Evolutionary conservation across 2,888 invertebrate genomes (phyloP).

Genomic region (Amphipoea lucens): DNA sequence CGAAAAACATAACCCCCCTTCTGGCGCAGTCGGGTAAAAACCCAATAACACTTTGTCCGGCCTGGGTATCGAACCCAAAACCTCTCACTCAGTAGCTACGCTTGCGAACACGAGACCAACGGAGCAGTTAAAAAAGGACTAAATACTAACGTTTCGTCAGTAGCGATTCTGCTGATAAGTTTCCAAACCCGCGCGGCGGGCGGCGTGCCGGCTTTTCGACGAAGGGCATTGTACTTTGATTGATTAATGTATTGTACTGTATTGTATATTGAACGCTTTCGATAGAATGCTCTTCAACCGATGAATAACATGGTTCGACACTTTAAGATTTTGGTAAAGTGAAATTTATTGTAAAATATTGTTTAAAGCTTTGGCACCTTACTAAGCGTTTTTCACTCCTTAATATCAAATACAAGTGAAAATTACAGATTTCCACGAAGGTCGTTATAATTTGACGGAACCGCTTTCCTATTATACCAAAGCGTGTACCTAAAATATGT

Average conservation of each 20-base stretch:
- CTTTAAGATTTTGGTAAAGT: conserved; percentile 54
- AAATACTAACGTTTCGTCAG: not conserved
- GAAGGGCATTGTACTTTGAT: conserved; percentile 66
- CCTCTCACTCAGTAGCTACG: not conserved
- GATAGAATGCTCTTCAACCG: conserved; percentile 42
- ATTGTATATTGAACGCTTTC: conserved; percentile 66
- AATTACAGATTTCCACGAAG: too few relatives aligned
- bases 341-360: not conserved
- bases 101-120: not conserved
- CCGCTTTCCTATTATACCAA: not conserved
- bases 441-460: too few relatives aligned
- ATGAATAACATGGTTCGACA: conserved; percentile 64
- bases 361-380: too few relatives aligned
- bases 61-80: not conserved
- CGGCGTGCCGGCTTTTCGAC: conserved; percentile 46
- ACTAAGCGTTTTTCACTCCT: not conserved
- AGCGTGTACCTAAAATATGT: too few relatives aligned
- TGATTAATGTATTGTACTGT: conserved; percentile 68
- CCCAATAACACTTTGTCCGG: not conserved
- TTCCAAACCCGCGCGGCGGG: conserved; percentile 45
- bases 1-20: too few relatives aligned
- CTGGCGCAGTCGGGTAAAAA: too few relatives aligned
- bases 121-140: not conserved
- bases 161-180: conserved; percentile 40
- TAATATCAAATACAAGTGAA: not conserved